Conservation (phyloP, 2,113 vertebrate species). For the Pluvialis apricaria region DNA sequence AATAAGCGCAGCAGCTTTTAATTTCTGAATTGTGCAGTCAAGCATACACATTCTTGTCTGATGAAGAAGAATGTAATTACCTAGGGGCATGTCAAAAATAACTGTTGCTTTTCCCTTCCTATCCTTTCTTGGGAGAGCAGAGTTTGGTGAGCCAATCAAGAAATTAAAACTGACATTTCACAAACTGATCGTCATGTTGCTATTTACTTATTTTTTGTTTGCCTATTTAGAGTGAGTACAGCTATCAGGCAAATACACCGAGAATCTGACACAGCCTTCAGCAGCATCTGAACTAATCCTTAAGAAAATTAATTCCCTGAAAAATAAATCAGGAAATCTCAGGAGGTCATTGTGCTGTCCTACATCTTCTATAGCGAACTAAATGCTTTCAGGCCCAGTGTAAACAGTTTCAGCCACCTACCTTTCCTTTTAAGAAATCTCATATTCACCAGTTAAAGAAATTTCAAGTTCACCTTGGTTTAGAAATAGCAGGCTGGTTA, state of each 20-base stretch:
- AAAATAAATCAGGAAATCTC: not conserved
- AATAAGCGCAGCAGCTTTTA: conserved; percentile 39
- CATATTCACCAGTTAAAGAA: not conserved
- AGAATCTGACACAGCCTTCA: not conserved
- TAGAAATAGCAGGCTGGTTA: not conserved
- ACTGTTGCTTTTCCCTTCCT: conserved; percentile 45
- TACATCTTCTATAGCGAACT: not conserved
- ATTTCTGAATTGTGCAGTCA: conserved; percentile 43
- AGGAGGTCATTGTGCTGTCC: not conserved
- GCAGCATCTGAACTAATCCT: conserved; percentile 1
- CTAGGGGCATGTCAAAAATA: conserved; percentile 48
- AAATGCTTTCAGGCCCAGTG: not conserved
- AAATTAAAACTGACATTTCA: conserved; percentile 70
- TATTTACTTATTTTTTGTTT: conserved; percentile 30
- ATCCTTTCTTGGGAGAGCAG: conserved; percentile 35
- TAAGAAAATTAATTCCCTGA: conserved; percentile 5
- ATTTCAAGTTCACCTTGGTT: not conserved
- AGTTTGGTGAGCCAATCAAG: conserved; percentile 63
- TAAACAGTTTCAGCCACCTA: not conserved
- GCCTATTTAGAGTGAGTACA: not conserved
- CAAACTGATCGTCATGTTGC: conserved; percentile 37
- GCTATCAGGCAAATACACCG: not conserved
- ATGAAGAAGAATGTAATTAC: conserved; percentile 45
- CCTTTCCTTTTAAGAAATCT: not conserved
- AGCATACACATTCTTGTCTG: conserved; percentile 48